Evolutionary conservation across 1,140 invertebrate species (phyloP).

Genomic region (Idris sp.): DNA sequence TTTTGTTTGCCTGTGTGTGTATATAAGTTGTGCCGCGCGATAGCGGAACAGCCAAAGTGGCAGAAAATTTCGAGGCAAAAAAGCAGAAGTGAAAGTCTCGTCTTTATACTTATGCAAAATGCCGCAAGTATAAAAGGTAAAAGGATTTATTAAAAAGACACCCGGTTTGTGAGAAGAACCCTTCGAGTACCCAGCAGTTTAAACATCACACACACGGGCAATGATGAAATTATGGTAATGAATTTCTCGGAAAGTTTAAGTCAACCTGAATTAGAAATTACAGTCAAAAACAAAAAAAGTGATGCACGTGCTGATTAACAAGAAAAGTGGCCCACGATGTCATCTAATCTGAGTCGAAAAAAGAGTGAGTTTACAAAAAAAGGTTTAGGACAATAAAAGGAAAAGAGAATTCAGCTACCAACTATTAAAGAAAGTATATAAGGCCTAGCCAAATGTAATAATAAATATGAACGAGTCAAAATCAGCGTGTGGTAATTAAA

Average conservation of each 20-base stretch:
- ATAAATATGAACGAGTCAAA: slow-evolving; percentile 54
- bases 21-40: slow-evolving; percentile 37
- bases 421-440: slow-evolving; percentile 26
- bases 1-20: slow-evolving; percentile 39
- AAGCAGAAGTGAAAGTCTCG: slow-evolving; percentile 49
- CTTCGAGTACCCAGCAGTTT: slow-evolving; percentile 2
- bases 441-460: slow-evolving; percentile 53
- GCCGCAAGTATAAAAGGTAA: slow-evolving; percentile 21
- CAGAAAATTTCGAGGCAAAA: slow-evolving; percentile 57
- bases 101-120: slow-evolving; percentile 39
- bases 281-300: slow-evolving; percentile 4
- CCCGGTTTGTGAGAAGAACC: slow-evolving; percentile 26
- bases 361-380: neutral
- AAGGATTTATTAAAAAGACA: slow-evolving; percentile 40
- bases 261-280: neutral
- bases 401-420: slow-evolving; percentile 28
- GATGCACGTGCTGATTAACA: slow-evolving; percentile 14
- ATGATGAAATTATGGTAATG: slow-evolving; percentile 25
- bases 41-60: slow-evolving; percentile 41
- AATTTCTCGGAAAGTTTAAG: slow-evolving; percentile 10
- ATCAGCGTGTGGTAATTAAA: slow-evolving; percentile 32
- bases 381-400: slow-evolving; percentile 22
- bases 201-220: slow-evolving; percentile 21
- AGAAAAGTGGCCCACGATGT: slow-evolving; percentile 1
- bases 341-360: no score